Base-by-base conservation (phyloP, 2,888 invertebrate species). In the Limulus polyphemus region DNA sequence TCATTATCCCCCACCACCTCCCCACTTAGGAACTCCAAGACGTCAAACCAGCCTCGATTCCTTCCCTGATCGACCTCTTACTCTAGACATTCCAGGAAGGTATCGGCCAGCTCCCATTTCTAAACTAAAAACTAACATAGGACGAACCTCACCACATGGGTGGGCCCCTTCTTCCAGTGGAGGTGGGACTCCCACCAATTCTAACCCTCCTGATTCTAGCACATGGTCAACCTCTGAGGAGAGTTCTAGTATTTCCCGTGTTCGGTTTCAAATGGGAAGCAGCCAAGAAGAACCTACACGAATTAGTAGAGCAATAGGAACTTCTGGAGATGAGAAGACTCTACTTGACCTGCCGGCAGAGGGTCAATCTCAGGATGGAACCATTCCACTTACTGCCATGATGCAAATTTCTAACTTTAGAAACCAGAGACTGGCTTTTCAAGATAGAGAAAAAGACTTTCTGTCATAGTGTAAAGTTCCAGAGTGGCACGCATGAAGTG, bases 261-360 rank as follows among this genome's bases (percentile, higher is more conserved):
- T 65, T 11, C 54, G 65, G n/a, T 65, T 65, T 49, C 55, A 55
- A 47, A 55, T 13, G 48, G 49, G 17, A 12, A 32, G 32, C 32
- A 32, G 32, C 32, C 32, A 32, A 32, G 32, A 32, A 32, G 32
- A 32, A 32, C 55, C 49, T 49, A 55, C 49, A 49, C 55, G 13
- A 55, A 54, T 47, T 47, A 17, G 17, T 11, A 11, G 54, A 32
- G 17, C 54, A 17, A 54, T 16, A 32, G 17, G 17, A 4, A 16
- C 16, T 32, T 32, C 63, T 11, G 63, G 76, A 73, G 57, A 75
- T 58, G 66, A 73, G 73, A 69, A 77, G 72, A 76, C 76, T 3
- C 76, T 85, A 72, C 79, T 85, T 69, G 86, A 84, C 72, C 77
- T 83, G 69, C 81, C 81, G 1, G 77, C 70, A 7, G 76, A 78